Base-by-base conservation (phyloP, 2,888 invertebrate species). In the Physocephala rufipes region DNA sequence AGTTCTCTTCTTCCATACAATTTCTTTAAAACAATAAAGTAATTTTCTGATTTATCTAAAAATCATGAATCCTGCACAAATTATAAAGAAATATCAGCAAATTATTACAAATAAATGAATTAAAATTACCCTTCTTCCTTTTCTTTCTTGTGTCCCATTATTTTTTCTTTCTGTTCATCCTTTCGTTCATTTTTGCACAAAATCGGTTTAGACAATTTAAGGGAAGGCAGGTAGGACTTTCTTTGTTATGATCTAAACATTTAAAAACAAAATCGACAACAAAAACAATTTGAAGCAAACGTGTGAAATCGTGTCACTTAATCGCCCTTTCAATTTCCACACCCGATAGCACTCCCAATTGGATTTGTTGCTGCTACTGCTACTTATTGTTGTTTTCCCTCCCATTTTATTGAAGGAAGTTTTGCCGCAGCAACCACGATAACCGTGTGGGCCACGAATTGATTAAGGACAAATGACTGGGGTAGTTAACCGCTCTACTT, bases 321-420 rank as follows among this genome's bases (percentile, higher is more conserved):
- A 71, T 75, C n/a, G n/a, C n/a, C 64, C 73, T 67, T 67, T 75
- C 73, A 72, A 73, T 76, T 76, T 76, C 74, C 76, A 71, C 76
- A 74, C 64, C 55, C 24, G n/a, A n/a, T 58, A 53, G 67, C 24
- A 13, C 7, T 47, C 65, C 45, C 24, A 16, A 21, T 61, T 71
- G 71, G 45, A 28, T 26, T 45, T 67, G 67, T 55, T 67, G 67
- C 62, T 61, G 53, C 67, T 71, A 62, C 26, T 53, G 61, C 5
- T 36, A 16, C n/a, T 21, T 59, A 28, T 43, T 65, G 49, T 59
- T 65, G 45, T 58, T 47, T 21, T 67, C 28, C 55, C 58, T n/a
- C 19, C 9, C 30, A 12, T 65, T 21, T 9, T 4, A 9, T 36
- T 9, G 36, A 36, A 36, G 36, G 36, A 36, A 36, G 36, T 36